Base-by-base conservation (phyloP, 1,140 invertebrate species). In the Zaprionus capensis region DNA sequence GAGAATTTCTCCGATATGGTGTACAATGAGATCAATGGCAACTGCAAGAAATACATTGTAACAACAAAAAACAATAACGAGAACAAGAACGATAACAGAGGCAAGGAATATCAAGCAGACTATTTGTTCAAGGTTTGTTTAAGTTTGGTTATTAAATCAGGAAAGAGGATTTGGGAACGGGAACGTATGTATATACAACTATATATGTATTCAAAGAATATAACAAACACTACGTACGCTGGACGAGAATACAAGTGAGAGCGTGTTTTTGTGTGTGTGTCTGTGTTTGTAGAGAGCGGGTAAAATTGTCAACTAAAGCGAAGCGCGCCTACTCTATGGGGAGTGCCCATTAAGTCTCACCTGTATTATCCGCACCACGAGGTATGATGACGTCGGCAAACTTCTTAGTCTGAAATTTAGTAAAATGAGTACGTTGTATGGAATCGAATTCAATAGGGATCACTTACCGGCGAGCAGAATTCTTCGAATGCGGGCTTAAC, bases 381-480 rank as follows among this genome's bases (percentile, higher is more conserved):
- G 99, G 99, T 93, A 99, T 99, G 78, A 99, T 99, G 34, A 99
- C 98, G 94, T 99, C 99, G 61, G 99, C 99, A 95, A 99, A 99
- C 93, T 99, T 99, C 94, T 99, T 99, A 1, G 99, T 99, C 97
- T 98, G 78, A 31, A 75, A 79, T 61, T 14, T 12, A 22, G 6
- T 28, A 51, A 34, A 11, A 11, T 12, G 36, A 61, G 5, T 22
- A 51, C 34, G 9, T 4, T 6, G 7, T 55, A 17, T 2, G 6
- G 9, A 26, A 14, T 17, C 5, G 3, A n/a, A 14, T 36, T 22
- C 4, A 9, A 9, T 17, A 17, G n/a, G 6, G 4, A n/a, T 17
- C 2, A 14, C 36, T 95, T 94, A 98, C 97, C 51, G 99, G 99
- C 80, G 98, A 95, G 93, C 99, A 99, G 94, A 99, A 99, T 93